Evolutionary conservation across 1,140 invertebrate species (phyloP), one percentile per base, ranked within the genome.

Genomic region (Euwallacea fornicatus): DNA sequence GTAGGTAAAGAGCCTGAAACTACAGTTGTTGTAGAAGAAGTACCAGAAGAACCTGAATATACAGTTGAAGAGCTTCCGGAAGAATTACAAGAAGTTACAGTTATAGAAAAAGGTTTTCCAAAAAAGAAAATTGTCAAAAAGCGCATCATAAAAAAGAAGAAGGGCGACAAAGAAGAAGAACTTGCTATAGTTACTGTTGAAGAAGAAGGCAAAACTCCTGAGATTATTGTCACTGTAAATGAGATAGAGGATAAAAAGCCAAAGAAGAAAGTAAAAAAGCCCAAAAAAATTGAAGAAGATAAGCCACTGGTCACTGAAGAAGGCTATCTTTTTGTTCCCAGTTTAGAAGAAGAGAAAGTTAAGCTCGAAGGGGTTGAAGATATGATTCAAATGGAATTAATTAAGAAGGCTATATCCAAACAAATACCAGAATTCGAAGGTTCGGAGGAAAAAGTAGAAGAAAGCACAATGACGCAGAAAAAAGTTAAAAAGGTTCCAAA

Each of bases 61-160:
- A 21, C 47, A 42, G 21, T 63, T 13, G 80, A 82, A 60, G 79
- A 82, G 71, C 71, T 81, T 0, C 82, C 82, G 41, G 81, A 81
- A 64, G 63, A 75, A 73, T 58, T 73, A 41, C 15, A 11, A 16
- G 70, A 72, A 33, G 71, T 64, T 21, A 68, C 73, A 47, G 50
- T 66, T 10, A 47, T 71, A 42, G 64, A 78, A n/a, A 76, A 81
- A 69, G 74, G 71, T 15, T 11, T 75, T 66, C 76, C 79, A 58
- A 83, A 68, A 42, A 83, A 79, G 54, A 69, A 82, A 71, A 42
- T 74, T 6, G 56, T 76, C 13, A 81, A 76, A 64, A 63, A 78
- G 83, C 83, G 15, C 76, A 82, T 46, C 79, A 83, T 76, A 81
- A 83, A 76, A 81, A 84, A 71, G 80, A 46, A 62, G 79, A 75